Base-by-base conservation (phyloP, 92 coral and sea anemone genomes). In the Parazoanthus darwini region DNA sequence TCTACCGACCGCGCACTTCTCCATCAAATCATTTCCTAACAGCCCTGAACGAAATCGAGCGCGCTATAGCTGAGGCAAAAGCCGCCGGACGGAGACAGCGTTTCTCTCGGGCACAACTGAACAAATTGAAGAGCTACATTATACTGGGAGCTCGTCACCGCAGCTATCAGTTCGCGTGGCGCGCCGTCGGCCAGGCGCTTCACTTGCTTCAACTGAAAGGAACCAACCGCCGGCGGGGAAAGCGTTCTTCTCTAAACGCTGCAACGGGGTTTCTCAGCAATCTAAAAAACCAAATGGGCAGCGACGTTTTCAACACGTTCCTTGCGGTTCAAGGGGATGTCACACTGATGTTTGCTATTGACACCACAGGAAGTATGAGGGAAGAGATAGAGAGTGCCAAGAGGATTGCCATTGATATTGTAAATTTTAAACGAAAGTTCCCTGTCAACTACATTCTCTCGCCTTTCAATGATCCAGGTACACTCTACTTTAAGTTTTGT, bases 251-350 rank as follows among this genome's bases (percentile, higher is more conserved):
- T 29, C 92, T 56, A 77, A 91, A 68, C 42, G 87, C 75, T 4
- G 98, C 95, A 1, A 80, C 90, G n/a, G 51, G 56, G 29, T 96
- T 93, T 74, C 86, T 96, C 7, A 72, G 74, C 65, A 92, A 91
- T 35, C 91, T 96, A 71, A 94, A 94, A 42, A 80, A 22, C 15
- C 46, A 89, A 23, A 51, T 96, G 82, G 98, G 96, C 29, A 56
- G 78, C n/a, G 85, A 43, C 13, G 88, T 86, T 35, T 96, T 96
- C 48, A 93, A 96, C 84, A 92, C 93, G 35, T 92, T 96, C 78
- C 91, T 96, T 94, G 97, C 95, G 39, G 93, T 96, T 14, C 94
- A 93, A 78, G 98, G 98, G 23, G 98, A 96, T 73, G 98, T 94
- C 29, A 94, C 98, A 0, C 86, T 96, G 44, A 94, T 94, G 95